Evolutionary conservation across 2,797 vertebrate genomes (phyloP), one percentile per base, ranked within the genome.

Genomic region (Anguilla anguilla): DNA sequence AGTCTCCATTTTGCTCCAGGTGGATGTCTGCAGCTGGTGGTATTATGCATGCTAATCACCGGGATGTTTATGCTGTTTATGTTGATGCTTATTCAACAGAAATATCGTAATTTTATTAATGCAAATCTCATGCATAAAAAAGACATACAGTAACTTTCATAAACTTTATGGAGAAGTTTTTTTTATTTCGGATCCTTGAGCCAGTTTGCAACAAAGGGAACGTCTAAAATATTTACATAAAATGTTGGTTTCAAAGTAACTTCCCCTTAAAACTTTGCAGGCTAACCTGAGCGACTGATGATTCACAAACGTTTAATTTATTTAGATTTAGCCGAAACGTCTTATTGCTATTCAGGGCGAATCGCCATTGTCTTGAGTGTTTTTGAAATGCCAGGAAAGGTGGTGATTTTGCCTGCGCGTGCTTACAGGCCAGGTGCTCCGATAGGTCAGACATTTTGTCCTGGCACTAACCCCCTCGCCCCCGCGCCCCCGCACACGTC

Each of bases 381-480:
- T 39, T 87, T 19, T 85, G 77, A 84, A 55, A 49, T 67, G 67
- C 86, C 88, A 79, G 86, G 86, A 39, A 57, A 43, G 53, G 43
- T 46, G 57, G 46, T 35, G 67, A 72, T 51, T n/a, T 51, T 61
- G 69, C 84, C 55, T 67, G 84, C 51, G 69, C 46, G 55, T 88
- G 81, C 85, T 86, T 57, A 43, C 67, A 85, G 87, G 81, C n/a
- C 53, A 87, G 86, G 86, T 85, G 77, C 55, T 69, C 3, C 61
- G 25, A 87, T 57, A 84, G 72, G 89, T 85, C 82, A 85, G 74
- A 72, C 69, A 55, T 83, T 55, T 31, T 46, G 43, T 53, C 22
- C 83, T 59, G 82, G 87, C 35, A n/a, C 69, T 69, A 39, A 49
- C 64, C 51, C 53, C 39, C 49, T 25, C 53, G 25, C 46, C 59